These are phyloP conservation scores for Synergus laeviventris DNA, from an alignment of 2,888 invertebrate genomes.

Conservation along the genomic window DNA sequence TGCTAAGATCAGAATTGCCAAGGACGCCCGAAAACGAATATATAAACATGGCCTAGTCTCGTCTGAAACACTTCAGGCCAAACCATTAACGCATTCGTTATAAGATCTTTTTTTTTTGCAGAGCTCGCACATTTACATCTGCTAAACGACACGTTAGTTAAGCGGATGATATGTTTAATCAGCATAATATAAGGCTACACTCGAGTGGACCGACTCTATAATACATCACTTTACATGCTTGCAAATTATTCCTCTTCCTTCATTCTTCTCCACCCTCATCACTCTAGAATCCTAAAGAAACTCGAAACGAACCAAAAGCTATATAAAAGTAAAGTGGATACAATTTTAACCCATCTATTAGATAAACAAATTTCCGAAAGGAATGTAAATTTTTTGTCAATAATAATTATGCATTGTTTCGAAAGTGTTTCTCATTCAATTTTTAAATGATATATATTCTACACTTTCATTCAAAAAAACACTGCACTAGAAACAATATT, in stretches of 20 bases:
- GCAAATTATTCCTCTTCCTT: constrained; percentile 25
- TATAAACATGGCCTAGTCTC: constrained; percentile 39
- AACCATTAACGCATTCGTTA: constrained; percentile 34
- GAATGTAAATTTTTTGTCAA: too few relatives aligned
- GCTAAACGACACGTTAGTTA: constrained; percentile 35
- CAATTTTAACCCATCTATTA: too few relatives aligned
- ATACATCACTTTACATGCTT: constrained; percentile 28
- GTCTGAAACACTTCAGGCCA: constrained; percentile 32
- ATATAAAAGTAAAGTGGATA: background rate
- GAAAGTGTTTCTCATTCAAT: too few relatives aligned
- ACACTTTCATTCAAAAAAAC: too few relatives aligned
- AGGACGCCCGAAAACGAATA: constrained; percentile 37
- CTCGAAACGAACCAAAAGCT: background rate
- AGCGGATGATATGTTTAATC: constrained; percentile 35
- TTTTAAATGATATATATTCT: too few relatives aligned
- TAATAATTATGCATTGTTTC: too few relatives aligned
- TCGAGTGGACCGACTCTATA: constrained; percentile 6
- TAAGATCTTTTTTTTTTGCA: constrained; percentile 23
- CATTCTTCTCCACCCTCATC: background rate
- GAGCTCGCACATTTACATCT: constrained; percentile 32
- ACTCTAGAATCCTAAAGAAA: background rate
- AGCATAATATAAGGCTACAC: constrained; percentile 37
- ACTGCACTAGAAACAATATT: too few relatives aligned
- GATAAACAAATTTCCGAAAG: too few relatives aligned
- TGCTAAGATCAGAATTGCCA: constrained; percentile 2